Base-by-base conservation (phyloP, 2,888 invertebrate genomes). In the Lasioglossum figueresi region DNA sequence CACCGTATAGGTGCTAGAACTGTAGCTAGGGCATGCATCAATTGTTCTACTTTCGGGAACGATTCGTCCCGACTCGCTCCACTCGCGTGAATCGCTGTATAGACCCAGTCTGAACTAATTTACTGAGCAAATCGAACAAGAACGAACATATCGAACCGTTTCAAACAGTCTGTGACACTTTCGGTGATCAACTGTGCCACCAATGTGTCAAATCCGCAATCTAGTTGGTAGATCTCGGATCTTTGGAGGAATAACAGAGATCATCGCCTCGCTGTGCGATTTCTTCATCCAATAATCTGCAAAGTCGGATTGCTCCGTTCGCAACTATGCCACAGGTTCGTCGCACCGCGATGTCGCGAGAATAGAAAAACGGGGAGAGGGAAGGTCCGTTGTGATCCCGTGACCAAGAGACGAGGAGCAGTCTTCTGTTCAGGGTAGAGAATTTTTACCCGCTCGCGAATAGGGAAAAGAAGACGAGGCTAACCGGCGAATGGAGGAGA, bases 341-440 rank as follows among this genome's bases (percentile, higher is more conserved):
- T 91, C 88, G 92, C 86, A 86, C 91, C 77, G 77, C 83, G 90
- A 88, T 87, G 89, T 88, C 89, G 85, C 82, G 73, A 71, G n/a
- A 34, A 16, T 31, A 27, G 59, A 27, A 27, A 12, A 27, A 27
- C 14, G 27, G 14, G 10, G 27, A 23, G 59, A 27, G 27, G 56
- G 4, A 12, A 59, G 59, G 27, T 59, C 4, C 27, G 5, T 14
- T 27, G 59, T 27, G 59, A 27, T 59, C 14, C 23, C 59, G 27
- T 27, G 59, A 27, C 59, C 14, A 27, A 59, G 27, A 5, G 27
- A 14, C 59, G 27, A 27, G 27, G 27, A 27, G 14, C 27, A 27
- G 14, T 14, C 1, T 14, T 59, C 14, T 27, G n/a, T 59, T 27
- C 27, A 5, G 14, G 4, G 27, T 59, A 2, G 34, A 63, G 27